Evolutionary conservation across 2,113 vertebrate genomes (phyloP), one percentile per base, ranked within the genome.

Genomic region (Willisornis vidua): DNA sequence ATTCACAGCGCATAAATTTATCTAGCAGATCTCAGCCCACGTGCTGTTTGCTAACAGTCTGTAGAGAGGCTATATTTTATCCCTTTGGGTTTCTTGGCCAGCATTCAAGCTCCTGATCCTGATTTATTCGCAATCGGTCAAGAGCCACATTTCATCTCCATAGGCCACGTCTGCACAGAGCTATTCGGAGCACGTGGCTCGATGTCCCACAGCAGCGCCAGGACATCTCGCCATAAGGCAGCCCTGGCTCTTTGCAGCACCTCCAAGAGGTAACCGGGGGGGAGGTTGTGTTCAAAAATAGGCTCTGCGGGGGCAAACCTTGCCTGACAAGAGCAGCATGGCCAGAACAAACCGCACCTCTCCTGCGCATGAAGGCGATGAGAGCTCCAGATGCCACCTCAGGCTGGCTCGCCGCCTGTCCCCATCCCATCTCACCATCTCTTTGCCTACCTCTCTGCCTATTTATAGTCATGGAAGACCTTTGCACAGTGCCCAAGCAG

Each of bases 1-100:
- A 96, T 95, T 97, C 96, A 82, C 94, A 96, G 96, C 3, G 86
- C 96, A 96, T 97, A 97, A 97, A 97, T 97, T 97, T 93, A 97
- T 94, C 95, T 51, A 81, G 93, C 96, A 96, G 96, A 95, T 82
- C 95, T 85, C 96, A 95, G 95, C 93, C 96, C 94, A 96, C 95
- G 92, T 97, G 96, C 96, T 96, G 83, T 93, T 97, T 90, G 92
- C 94, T 94, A 93, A 93, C 92, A 90, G 94, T 92, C 94, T 95
- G 90, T 77, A 24, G 94, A 94, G 94, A 97, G 88, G 83, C 92
- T 88, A 31, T 96, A 90, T 95, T 95, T 96, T 94, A 97, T 96
- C 94, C 96, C 93, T 96, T 97, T 96, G 96, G 96, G 94, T 93
- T 97, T 96, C 95, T 95, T 97, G 96, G 96, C 96, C 74, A 89